Base-by-base conservation (phyloP, 2,888 invertebrate species). In the Dasypolia templi region DNA sequence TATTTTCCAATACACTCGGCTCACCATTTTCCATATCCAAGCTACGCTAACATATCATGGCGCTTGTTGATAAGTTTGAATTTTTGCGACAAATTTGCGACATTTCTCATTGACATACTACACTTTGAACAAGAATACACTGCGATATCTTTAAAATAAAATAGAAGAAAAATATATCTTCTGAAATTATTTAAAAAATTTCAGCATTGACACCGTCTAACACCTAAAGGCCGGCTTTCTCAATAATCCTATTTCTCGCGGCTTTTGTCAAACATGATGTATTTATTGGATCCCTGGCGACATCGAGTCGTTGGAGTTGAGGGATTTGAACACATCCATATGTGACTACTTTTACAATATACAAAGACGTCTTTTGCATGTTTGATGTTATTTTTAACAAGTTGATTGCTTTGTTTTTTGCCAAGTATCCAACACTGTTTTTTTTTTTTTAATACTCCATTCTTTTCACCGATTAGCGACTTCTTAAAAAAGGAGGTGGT, bases 191-290 rank as follows among this genome's bases (percentile, higher is more conserved):
- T 59, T 84, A 81, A 26, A 75, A 83, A 80, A 81, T 87, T 86
- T 77, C 78, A 83, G 80, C 82, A 80, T 80, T 83, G 84, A 83
- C 80, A 85, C 75, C 70, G 44, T 79, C 82, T 79, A 80, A 85
- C 83, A 83, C 83, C 82, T 85, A 69, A 77, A 82, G 84, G 85
- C 82, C 78, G 85, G 77, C 77, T 79, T 72, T 73, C 75, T 84
- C 83, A 87, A 86, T 90, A 89, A 90, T 90, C 87, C 83, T 81
- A 89, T 89, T 87, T 86, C 82, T 79, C 79, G 74, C 83, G 84
- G 84, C 78, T 88, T 83, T 87, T 81, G 74, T 84, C 82, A 89
- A 88, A 90, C 87, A 89, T 77, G 79, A 72, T 78, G 83, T 90
- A 86, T 90, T 90, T 89, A 83, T 88, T 74, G 83, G 74, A 86